Percentiles rank a stretch among this genome's conserved stretches.
Conservation (phyloP, 92 coral and sea anemone species). For the Phenganax stokvisi region DNA sequence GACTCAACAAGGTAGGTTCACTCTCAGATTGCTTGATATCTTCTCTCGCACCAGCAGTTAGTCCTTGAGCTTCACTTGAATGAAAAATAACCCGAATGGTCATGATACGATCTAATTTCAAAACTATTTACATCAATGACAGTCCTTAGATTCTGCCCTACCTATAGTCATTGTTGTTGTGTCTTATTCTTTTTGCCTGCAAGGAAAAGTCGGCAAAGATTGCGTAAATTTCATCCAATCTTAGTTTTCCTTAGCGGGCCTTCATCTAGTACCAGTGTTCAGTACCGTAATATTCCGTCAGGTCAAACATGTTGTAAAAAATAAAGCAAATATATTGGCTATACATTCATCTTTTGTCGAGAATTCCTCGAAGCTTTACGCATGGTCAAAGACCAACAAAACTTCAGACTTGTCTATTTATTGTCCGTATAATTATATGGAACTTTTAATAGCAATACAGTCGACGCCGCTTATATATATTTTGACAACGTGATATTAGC, state of each 20-base stretch:
- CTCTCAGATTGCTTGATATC: constrained; percentile 55
- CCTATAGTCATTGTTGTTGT: constrained; percentile 56
- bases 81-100: background rate
- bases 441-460: too few species aligned
- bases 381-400: constrained; percentile 16
- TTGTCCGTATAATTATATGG: too few species aligned
- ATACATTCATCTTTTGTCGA: too few species aligned
- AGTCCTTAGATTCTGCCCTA: constrained; percentile 2
- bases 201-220: background rate
- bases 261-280: too few species aligned
- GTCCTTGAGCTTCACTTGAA: constrained; percentile 27
- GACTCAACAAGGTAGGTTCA: constrained; percentile 57
- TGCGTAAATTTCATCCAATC: too few species aligned
- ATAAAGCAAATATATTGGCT: too few species aligned
- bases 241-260: too few species aligned
- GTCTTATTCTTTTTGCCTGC: constrained; percentile 51
- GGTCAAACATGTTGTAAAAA: too few species aligned
- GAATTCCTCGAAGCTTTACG: too few species aligned
- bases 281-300: too few species aligned
- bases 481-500: too few species aligned
- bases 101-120: background rate
- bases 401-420: background rate
- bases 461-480: too few species aligned
- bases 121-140: background rate
- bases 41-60: constrained; percentile 14